Evolutionary conservation across 1,140 invertebrate species (phyloP).

Genomic region (Sipha flava): DNA sequence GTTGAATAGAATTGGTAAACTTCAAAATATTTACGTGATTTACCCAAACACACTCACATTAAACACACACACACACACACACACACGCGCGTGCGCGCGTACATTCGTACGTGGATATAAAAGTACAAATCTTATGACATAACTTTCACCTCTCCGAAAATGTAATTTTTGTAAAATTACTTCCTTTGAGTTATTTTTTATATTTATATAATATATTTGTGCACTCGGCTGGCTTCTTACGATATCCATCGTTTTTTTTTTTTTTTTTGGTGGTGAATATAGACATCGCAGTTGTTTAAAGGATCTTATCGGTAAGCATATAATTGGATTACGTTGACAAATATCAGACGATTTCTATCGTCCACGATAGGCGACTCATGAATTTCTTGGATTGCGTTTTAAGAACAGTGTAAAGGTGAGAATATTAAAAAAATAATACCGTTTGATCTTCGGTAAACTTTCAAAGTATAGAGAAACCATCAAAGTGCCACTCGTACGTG

Average conservation of each 20-base stretch:
- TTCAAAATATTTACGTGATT: no score
- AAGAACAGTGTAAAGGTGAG: background rate
- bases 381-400: background rate
- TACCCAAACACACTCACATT: no score
- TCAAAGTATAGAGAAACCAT: background rate
- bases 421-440: background rate
- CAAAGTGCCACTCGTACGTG: no score
- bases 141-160: background rate
- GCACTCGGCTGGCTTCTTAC: background rate
- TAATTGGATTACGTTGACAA: background rate
- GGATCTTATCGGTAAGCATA: background rate
- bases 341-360: background rate
- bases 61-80: no score
- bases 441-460: background rate
- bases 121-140: no score
- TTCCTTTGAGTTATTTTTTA: background rate
- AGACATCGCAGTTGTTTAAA: background rate
- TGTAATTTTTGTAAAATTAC: background rate
- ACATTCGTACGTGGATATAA: no score
- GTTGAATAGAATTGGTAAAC: no score
- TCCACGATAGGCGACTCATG: background rate
- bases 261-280: background rate
- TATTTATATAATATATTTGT: no score
- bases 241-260: background rate
- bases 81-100: no score